Evolutionary conservation across 2,797 vertebrate genomes (phyloP), one percentile per base, ranked within the genome.

Genomic region (Crypturellus tataupa): DNA sequence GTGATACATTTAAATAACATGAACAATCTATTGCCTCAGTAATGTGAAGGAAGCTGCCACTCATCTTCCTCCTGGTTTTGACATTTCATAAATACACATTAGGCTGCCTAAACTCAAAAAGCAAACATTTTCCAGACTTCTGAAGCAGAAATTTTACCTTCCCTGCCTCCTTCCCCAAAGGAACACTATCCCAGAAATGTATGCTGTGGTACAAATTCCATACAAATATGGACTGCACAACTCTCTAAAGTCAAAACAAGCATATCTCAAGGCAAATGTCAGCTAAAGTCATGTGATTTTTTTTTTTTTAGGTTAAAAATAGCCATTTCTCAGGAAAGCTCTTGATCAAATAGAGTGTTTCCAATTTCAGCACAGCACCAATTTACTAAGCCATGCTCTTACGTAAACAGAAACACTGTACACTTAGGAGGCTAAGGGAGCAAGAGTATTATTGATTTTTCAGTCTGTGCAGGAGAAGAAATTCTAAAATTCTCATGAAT

Each of bases 291-390:
- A 29, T 55, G 17, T 87, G 23, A 51, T 44, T 11, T 81, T 78
- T 49, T 49, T 49, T 44, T 44, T 44, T 44, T 18, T 44, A 18
- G 53, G 70, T 70, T 89, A 5, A 39, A 70, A 49, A 17, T 37
- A 94, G 18, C 12, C 35, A 64, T 25, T 27, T 71, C 85, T 92
- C 21, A 84, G 35, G 80, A 95, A 94, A 96, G 16, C 37, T 88
- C 31, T 72, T 68, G 12, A 35, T 64, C 87, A 64, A 71, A n/a
- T 87, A 80, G 29, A 20, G 59, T 44, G 9, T 29, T 68, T 93
- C 24, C 21, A 81, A 17, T 51, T 75, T 95, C 80, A 93, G 27
- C 35, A 86, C 25, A 49, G 59, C 69, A 76, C 18, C 8, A 47
- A 76, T 81, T 86, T 91, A 59, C 3, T 39, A 49, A 31, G 33